These are phyloP conservation scores for Pan paniscus DNA, from an alignment of 2,113 vertebrate species.

Conservation along the genomic window DNA sequence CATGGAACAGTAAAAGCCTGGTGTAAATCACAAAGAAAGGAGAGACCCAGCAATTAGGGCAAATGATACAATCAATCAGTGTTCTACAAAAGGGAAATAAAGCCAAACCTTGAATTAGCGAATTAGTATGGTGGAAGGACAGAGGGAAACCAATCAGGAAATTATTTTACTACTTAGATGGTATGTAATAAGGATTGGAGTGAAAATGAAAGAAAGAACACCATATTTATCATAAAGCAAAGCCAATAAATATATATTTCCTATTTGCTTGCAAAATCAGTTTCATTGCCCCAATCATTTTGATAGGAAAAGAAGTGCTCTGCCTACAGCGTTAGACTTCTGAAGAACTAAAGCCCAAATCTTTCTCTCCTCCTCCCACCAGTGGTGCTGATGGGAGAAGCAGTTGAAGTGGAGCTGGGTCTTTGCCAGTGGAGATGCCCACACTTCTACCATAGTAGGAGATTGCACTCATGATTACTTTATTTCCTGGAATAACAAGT, in stretches of 20 bases:
- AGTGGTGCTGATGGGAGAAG: not conserved
- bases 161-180: not conserved
- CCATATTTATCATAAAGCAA: not conserved
- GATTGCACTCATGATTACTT: not conserved
- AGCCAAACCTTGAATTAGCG: not conserved
- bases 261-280: not conserved
- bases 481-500: not conserved
- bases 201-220: not conserved
- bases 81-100: not conserved
- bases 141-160: not conserved
- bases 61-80: not conserved
- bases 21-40: not conserved
- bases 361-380: not conserved
- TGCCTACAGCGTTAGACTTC: not conserved
- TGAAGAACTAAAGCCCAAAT: not conserved
- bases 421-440: no score
- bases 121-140: not conserved
- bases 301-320: not conserved
- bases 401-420: not conserved
- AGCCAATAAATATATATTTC: not conserved
- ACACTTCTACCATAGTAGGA: not conserved
- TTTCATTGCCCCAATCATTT: not conserved
- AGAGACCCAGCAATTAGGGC: not conserved
- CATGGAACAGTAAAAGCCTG: not conserved
- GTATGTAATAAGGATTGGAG: not conserved